Conservation (phyloP, 2,797 vertebrate species). For the Crocidura indochinensis region DNA sequence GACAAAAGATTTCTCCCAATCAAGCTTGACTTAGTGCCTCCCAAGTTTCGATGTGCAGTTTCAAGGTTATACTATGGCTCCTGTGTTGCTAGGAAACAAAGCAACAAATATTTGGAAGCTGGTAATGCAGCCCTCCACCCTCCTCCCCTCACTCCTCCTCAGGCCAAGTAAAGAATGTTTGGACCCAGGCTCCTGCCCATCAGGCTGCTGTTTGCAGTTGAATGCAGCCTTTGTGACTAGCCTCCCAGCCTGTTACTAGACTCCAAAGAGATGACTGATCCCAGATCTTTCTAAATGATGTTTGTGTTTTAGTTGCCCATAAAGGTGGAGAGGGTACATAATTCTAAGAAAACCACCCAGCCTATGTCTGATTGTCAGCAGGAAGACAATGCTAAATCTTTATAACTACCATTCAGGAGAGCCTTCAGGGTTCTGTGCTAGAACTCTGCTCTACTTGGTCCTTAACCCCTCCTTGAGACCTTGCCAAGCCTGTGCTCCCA, state of each 20-base stretch:
- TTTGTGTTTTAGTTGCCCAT: constrained; percentile 81
- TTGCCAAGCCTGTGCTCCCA: neutral
- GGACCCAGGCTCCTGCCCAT: constrained; percentile 92
- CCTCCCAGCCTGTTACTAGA: constrained; percentile 78
- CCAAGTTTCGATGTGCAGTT: constrained; percentile 87
- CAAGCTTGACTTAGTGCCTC: constrained; percentile 80
- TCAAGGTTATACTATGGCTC: constrained; percentile 91
- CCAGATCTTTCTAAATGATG: constrained; percentile 74
- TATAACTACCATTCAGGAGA: constrained; percentile 31
- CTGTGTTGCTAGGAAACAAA: constrained; percentile 93
- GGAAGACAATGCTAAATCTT: constrained; percentile 61
- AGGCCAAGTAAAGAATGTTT: constrained; percentile 95
- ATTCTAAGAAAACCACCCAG: constrained; percentile 67
- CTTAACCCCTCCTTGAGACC: too few species aligned
- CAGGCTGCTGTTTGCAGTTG: constrained; percentile 87
- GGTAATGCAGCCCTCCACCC: constrained; percentile 94
- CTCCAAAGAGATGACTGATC: constrained; percentile 80
- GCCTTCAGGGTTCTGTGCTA: neutral
- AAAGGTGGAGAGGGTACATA: constrained; percentile 51
- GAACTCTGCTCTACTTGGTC: neutral
- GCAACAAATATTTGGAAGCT: constrained; percentile 97
- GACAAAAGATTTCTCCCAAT: constrained; percentile 77
- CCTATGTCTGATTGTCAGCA: constrained; percentile 68
- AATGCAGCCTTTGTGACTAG: constrained; percentile 90
- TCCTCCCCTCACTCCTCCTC: constrained; percentile 88